A percentile compares a stretch with the other conserved stretches of the same genome.
Evolutionary conservation across 2,113 vertebrate species (phyloP).

Genomic region (Brachypteracias leptosomus): DNA sequence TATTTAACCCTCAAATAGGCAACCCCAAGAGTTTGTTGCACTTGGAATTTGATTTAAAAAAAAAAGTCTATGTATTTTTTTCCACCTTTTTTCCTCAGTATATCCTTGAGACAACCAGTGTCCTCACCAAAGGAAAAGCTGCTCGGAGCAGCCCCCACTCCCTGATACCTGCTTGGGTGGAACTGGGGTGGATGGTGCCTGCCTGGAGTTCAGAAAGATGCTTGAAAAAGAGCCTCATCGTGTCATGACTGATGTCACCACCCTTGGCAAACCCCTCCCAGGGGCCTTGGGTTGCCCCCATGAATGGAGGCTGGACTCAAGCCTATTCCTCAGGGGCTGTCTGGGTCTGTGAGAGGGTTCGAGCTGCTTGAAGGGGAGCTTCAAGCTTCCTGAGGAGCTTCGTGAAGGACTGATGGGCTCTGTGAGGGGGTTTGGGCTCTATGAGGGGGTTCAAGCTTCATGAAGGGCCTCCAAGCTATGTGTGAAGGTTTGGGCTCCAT

Average conservation of each 20-base stretch:
- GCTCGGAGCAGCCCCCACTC: background rate
- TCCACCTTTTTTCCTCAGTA: background rate
- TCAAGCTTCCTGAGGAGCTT: too few relatives aligned
- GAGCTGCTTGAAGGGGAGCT: too few relatives aligned
- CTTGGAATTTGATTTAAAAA: too few relatives aligned
- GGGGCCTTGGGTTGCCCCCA: background rate
- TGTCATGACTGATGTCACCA: background rate
- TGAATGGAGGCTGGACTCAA: too few relatives aligned
- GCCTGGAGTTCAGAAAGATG: background rate
- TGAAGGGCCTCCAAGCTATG: too few relatives aligned
- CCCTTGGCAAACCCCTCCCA: background rate
- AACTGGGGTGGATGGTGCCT: background rate
- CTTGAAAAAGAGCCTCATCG: background rate
- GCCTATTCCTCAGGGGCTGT: too few relatives aligned
- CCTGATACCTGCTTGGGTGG: background rate
- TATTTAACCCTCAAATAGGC: background rate
- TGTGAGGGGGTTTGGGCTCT: too few relatives aligned
- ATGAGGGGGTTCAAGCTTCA: too few relatives aligned
- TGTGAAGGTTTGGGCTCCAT: too few relatives aligned
- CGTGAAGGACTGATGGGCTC: too few relatives aligned
- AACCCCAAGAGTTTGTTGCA: fast-evolving
- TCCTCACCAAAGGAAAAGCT: background rate
- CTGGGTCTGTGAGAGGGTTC: too few relatives aligned
- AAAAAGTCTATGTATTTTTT: background rate
- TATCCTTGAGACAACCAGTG: fast-evolving